Evolutionary conservation across 2,888 invertebrate species (phyloP).

Genomic region (Scaptomyza flava): DNA sequence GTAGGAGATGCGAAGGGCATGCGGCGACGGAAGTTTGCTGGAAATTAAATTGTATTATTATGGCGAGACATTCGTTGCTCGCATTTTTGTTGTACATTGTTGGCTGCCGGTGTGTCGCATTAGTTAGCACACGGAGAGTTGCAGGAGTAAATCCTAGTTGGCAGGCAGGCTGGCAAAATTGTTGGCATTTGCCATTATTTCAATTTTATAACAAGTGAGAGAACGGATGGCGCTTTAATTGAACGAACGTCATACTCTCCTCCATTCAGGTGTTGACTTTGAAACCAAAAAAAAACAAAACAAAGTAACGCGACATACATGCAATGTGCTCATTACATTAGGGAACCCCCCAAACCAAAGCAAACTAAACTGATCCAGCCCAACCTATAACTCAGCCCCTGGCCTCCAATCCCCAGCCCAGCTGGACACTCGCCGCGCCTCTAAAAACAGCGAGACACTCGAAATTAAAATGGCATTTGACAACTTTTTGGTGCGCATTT

Average conservation of each 20-base stretch:
- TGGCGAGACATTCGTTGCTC: constrained; percentile 78
- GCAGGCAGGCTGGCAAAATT: constrained; percentile 59
- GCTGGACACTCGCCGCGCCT: constrained; percentile 47
- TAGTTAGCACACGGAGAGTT: constrained; percentile 49
- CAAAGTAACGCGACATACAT: constrained; percentile 46
- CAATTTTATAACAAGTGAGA: constrained; percentile 71
- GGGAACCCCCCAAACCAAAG: constrained; percentile 29
- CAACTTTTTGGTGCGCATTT: constrained; percentile 69
- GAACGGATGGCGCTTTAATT: constrained; percentile 67
- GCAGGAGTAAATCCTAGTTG: background rate
- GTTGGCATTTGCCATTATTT: constrained; percentile 76
- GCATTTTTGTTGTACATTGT: constrained; percentile 52
- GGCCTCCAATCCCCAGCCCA: background rate
- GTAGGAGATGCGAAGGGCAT: background rate
- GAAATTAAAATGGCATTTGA: constrained; percentile 73
- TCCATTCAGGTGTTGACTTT: constrained; percentile 71
- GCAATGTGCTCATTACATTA: constrained; percentile 77
- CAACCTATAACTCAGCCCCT: background rate
- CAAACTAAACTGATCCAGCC: background rate
- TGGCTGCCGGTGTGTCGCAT: constrained; percentile 73
- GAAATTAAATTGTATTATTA: constrained; percentile 80
- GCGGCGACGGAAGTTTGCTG: constrained; percentile 73
- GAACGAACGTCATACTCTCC: constrained; percentile 47
- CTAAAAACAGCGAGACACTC: constrained; percentile 42
- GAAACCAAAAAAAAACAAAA: constrained; percentile 36